phyloP scores from a whole-genome alignment of 2,888 invertebrate genomes.

The Gnatocerus cornutus region DNA sequence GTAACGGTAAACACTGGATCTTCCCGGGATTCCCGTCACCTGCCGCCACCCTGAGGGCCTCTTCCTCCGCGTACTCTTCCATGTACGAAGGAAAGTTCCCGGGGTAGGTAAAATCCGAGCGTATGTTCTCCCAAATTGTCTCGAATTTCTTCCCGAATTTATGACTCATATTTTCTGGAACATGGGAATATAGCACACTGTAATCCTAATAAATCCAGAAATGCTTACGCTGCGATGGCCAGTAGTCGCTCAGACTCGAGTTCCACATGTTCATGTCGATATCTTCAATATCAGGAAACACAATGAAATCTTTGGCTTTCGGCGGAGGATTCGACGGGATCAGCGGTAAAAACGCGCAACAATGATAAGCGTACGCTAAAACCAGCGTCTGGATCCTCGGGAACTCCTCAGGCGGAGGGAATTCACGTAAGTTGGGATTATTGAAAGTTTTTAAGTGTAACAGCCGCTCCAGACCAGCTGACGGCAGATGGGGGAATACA shows the following conservation, averaged over 20 bases:
- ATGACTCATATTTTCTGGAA: conserved; percentile 81
- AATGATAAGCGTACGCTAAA: conserved; percentile 96
- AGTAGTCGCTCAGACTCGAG: conserved; percentile 84
- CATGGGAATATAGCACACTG: not conserved
- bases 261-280: conserved; percentile 87
- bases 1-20: conserved; percentile 87
- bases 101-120: conserved; percentile 81
- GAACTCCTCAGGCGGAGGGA: conserved; percentile 90
- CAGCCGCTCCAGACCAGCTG: conserved; percentile 85
- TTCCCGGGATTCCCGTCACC: conserved; percentile 68
- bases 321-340: conserved; percentile 74
- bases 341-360: conserved; percentile 89
- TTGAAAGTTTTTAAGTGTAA: conserved; percentile 93
- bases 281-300: conserved; percentile 81
- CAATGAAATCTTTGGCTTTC: conserved; percentile 77
- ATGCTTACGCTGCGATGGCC: conserved; percentile 88
- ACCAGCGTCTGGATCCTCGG: conserved; percentile 90
- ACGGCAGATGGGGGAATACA: conserved; percentile 87
- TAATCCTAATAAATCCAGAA: not conserved
- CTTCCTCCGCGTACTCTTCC: conserved; percentile 83
- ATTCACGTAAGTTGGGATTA: conserved; percentile 89
- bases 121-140: conserved; percentile 81
- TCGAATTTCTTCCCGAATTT: conserved; percentile 82
- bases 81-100: conserved; percentile 81
- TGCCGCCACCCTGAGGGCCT: conserved; percentile 63